Base-by-base conservation (phyloP, 2,797 vertebrate genomes). In the Melanotaenia nigrans region DNA sequence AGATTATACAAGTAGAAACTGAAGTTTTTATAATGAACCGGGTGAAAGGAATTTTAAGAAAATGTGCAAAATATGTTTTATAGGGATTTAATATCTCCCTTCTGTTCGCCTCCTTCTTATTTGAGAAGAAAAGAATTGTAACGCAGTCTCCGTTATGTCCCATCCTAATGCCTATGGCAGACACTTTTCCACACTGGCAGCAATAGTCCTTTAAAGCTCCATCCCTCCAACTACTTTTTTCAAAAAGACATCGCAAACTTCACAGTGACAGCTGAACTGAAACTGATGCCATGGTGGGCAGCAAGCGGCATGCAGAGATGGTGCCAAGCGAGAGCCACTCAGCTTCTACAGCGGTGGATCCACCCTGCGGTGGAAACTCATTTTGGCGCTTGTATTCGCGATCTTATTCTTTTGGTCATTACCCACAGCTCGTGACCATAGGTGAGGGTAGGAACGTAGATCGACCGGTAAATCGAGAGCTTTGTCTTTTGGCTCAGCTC, bases 91-190 rank as follows among this genome's bases (percentile, higher is more conserved):
- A 68, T 45, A 66, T 30, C 13, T 56, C 35, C 64, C 22, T 33
- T 67, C 20, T 51, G 1, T 75, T 73, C 32, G n/a, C 67, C 71
- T 69, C 65, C 56, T 9, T 8, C 61, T 68, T 56, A 64, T 75
- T 77, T 49, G 54, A 9, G 53, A 49, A 81, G 33, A 63, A 65
- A 74, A 77, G 51, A 72, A 71, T 30, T 25, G 2, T 10, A 40
- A 65, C 51, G 61, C n/a, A 32, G 51, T 60, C 60, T 61, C 68
- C 35, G 77, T 71, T 77, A 72, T 72, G 69, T 76, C 75, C 65
- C 32, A 45, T 71, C 45, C 71, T 79, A 73, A 82, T 70, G 54
- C 75, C 18, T 36, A 71, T 79, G 86, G 87, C 84, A 83, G 81
- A 82, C 77, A 81, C 71, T 73, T 77, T 84, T 80, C 78, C 24